Conservation (phyloP, 2,113 vertebrate genomes). For the Glareola pratincola region DNA sequence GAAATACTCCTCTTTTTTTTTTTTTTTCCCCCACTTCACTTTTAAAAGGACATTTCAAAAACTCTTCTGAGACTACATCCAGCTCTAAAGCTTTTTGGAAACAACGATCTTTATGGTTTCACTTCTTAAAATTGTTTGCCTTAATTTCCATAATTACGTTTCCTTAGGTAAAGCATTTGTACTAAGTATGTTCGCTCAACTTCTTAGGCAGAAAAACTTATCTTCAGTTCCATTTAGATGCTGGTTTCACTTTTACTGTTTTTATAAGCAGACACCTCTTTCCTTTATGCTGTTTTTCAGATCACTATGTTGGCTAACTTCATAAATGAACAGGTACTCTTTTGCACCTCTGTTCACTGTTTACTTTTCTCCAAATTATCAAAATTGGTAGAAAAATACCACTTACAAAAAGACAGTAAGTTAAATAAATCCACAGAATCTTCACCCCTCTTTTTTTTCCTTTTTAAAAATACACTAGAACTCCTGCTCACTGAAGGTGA, state of each 20-base stretch:
- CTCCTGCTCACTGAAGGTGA: not conserved
- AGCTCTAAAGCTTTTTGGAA: not conserved
- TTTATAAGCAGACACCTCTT: not conserved
- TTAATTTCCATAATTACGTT: not conserved
- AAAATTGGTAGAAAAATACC: not conserved
- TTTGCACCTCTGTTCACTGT: not conserved
- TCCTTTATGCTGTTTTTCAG: not conserved
- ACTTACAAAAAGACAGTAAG: not conserved
- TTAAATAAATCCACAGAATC: not conserved
- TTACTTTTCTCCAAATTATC: not conserved
- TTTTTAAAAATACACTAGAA: not conserved
- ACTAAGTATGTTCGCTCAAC: not conserved
- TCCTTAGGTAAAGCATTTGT: not conserved
- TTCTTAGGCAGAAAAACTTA: not conserved
- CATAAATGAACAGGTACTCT: not conserved
- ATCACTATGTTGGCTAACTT: not conserved
- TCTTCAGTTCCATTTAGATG: not conserved
- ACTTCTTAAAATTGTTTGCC: not conserved
- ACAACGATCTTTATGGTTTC: not conserved
- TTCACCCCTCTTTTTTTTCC: not conserved
- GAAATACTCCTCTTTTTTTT: not conserved
- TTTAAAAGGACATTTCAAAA: not conserved
- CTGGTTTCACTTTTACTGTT: not conserved
- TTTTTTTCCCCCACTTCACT: not conserved
- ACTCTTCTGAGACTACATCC: not conserved